Evolutionary conservation across 2,888 invertebrate species (phyloP).

Genomic region (Mongoloraphidia duomilia): DNA sequence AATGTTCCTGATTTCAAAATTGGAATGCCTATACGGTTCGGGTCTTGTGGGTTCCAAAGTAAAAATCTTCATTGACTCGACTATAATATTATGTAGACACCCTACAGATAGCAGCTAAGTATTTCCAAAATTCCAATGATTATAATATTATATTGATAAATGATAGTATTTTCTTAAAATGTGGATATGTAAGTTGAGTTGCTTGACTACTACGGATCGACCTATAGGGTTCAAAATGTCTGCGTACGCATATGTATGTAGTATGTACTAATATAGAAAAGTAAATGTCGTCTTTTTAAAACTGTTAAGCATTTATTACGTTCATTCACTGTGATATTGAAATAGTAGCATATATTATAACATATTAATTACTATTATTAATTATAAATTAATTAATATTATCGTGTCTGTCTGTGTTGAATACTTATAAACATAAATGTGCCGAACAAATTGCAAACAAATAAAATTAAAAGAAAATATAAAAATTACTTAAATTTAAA

Average conservation of each 20-base stretch:
- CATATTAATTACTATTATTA: conserved; percentile 3
- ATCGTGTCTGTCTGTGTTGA: not conserved
- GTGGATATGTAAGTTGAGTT: too few species aligned
- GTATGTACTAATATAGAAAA: too few species aligned
- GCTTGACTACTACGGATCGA: conserved; percentile 1
- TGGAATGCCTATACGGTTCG: too few species aligned
- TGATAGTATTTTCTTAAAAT: too few species aligned
- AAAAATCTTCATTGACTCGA: too few species aligned
- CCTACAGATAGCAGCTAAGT: too few species aligned
- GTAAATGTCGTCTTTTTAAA: conserved; percentile 19
- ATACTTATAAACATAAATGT: not conserved
- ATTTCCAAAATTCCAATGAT: too few species aligned
- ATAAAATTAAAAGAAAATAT: not conserved
- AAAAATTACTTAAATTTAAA: too few species aligned
- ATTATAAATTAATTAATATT: not conserved
- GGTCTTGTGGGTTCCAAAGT: too few species aligned
- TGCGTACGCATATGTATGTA: conserved; percentile 5
- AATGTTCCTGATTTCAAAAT: too few species aligned
- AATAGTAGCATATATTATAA: conserved; percentile 21
- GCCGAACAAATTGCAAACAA: conserved; percentile 14
- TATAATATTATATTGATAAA: too few species aligned
- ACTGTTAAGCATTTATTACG: conserved; percentile 17
- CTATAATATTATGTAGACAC: too few species aligned
- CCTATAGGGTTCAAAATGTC: conserved; percentile 21
- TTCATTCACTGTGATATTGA: conserved; percentile 31